Evolutionary conservation across 2,113 vertebrate genomes (phyloP).

Genomic region (Boulengerochromis microlepis): DNA sequence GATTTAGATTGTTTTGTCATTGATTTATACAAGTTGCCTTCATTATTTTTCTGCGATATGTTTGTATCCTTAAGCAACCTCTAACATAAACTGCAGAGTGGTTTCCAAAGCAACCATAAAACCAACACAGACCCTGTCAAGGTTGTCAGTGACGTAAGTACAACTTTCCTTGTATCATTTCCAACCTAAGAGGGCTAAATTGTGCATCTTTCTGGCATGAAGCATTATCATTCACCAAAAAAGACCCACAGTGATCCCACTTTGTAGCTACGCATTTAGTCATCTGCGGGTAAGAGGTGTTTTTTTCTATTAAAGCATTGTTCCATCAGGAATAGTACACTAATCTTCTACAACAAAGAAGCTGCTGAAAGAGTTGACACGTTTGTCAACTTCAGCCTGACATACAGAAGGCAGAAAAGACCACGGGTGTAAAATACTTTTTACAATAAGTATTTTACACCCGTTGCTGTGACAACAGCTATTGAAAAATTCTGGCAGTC

Average conservation of each 20-base stretch:
- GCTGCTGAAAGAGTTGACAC: neutral
- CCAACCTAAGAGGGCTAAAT: neutral
- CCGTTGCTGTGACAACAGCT: neutral
- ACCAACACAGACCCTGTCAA: neutral
- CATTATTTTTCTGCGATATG: neutral
- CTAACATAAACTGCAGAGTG: neutral
- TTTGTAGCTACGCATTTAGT: neutral
- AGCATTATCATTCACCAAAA: neutral
- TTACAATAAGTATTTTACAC: neutral
- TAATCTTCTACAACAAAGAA: neutral
- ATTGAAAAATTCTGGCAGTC: neutral
- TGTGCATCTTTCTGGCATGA: neutral
- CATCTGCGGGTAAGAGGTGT: neutral
- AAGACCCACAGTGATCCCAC: neutral
- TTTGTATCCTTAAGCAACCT: neutral
- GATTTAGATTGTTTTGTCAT: neutral
- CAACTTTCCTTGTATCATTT: neutral
- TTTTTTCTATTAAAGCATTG: neutral
- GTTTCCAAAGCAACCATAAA: constrained; percentile 19
- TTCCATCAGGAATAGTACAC: neutral
- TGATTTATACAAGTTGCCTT: neutral
- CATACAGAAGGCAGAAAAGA: neutral
- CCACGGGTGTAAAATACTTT: neutral
- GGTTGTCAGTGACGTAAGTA: neutral
- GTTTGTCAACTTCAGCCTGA: neutral